phyloP scores from a whole-genome alignment of 2,888 invertebrate species.

The Gasteruption jaculator region DNA sequence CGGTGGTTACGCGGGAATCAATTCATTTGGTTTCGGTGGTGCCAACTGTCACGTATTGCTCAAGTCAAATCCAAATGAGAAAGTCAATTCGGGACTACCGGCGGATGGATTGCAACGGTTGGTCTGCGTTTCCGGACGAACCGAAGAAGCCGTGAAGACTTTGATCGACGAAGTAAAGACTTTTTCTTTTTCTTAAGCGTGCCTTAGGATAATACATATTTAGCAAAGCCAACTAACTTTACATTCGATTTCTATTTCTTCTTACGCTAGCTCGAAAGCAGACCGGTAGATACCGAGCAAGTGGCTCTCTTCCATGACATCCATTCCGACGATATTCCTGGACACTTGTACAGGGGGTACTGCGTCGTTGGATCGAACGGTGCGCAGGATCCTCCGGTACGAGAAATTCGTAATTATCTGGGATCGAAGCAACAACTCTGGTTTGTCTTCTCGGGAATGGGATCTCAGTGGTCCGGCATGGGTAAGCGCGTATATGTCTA shows the following conservation, averaged over 20 bases:
- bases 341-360: conserved; percentile 75
- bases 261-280: conserved; percentile 50
- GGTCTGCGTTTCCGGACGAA: conserved; percentile 73
- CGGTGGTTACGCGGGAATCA: conserved; percentile 72
- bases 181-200: background rate
- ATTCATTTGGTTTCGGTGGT: conserved; percentile 93
- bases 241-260: conserved; percentile 5
- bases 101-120: conserved; percentile 68
- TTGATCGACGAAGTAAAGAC: conserved; percentile 63
- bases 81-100: conserved; percentile 62
- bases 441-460: conserved; percentile 91
- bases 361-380: conserved; percentile 54
- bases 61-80: conserved; percentile 59
- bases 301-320: conserved; percentile 60
- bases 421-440: conserved; percentile 70
- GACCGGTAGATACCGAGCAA: conserved; percentile 61
- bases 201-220: too few species aligned
- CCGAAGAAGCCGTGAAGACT: conserved; percentile 67
- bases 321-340: conserved; percentile 54
- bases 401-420: conserved; percentile 60
- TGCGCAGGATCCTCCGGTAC: conserved; percentile 46
- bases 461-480: conserved; percentile 85
- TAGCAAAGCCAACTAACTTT: background rate
- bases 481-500: too few species aligned
- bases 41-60: conserved; percentile 74